Evolutionary conservation across 2,888 invertebrate species (phyloP), one percentile per base, ranked within the genome.

Genomic region (Deladenus siricidicola): DNA sequence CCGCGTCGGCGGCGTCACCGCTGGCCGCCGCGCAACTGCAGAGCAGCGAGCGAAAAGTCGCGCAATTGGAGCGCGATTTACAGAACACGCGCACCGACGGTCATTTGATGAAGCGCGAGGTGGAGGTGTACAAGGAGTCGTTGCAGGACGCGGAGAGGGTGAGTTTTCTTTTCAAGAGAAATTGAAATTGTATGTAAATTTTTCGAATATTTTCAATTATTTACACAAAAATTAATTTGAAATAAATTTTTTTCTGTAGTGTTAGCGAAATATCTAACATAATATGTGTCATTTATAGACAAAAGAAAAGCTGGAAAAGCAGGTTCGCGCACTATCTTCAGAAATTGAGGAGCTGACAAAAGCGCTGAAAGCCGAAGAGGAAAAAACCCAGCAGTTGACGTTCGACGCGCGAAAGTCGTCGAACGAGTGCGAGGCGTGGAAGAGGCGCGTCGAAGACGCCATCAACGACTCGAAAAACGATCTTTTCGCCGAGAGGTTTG

Each of bases 71-170:
- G 28, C 63, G 70, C 56, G 69, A 62, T 62, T 60, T 63, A 47
- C 69, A 58, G 47, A 61, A 24, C 53, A 62, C 45, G 23, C 70
- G 70, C 34, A 73, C 72, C 10, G 74, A 75, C 51, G 56, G 67
- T 6, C 73, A 73, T 44, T 48, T 75, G 48, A 56, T 67, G 24
- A 71, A 67, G 44, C 55, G 75, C 34, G 75, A 75, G 51, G 48
- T 75, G 28, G 75, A 75, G 48, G 75, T 75, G 21, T 75, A 75
- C 67, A 75, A 75, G 59, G 62, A 64, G 6, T 67, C 70, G 26
- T 47, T 74, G 57, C 63, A 69, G n/a, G 70, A 72, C 6, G 65
- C 70, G 1, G 74, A 74, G 67, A 59, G 66, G 48, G 73, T 68
- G 39, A 14, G 50, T 53, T 47, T 47, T 10, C n/a, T 28, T 14